phyloP scores from a whole-genome alignment of 2,888 invertebrate genomes.

The Lithosia quadra region DNA sequence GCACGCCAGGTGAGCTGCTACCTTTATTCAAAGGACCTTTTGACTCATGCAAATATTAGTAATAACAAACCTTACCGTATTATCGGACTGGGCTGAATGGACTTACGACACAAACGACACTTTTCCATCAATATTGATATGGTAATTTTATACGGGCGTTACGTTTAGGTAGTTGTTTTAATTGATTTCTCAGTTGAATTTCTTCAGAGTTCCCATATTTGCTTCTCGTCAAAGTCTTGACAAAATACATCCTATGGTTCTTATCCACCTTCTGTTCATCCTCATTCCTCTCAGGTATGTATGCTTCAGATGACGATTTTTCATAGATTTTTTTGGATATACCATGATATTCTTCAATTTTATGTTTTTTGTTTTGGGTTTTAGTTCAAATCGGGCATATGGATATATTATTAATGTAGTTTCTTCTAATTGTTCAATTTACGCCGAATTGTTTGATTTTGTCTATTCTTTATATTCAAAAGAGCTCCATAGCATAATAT shows the following conservation, averaged over 20 bases:
- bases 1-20: background rate
- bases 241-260: background rate
- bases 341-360: slow-evolving; percentile 1
- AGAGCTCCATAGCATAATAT: background rate
- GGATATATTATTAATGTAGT: background rate
- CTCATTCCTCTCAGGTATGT: background rate
- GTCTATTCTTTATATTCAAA: background rate
- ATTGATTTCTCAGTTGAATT: background rate
- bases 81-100: slow-evolving; percentile 81
- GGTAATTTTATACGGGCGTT: slow-evolving; percentile 30
- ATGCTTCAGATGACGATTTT: background rate
- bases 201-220: slow-evolving; percentile 2
- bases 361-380: background rate
- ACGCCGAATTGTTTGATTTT: background rate
- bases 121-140: slow-evolving; percentile 41
- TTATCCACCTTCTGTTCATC: background rate
- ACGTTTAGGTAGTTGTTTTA: slow-evolving; percentile 8
- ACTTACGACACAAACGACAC: slow-evolving; percentile 71
- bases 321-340: background rate
- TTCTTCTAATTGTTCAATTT: slow-evolving; percentile 6
- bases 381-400: background rate
- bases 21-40: slow-evolving; percentile 72
- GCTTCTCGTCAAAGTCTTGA: slow-evolving; percentile 6
- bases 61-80: slow-evolving; percentile 72
- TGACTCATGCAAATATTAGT: slow-evolving; percentile 57